Conservation (phyloP, 92 coral and sea anemone species). For the Palythoa caribaeorum region DNA sequence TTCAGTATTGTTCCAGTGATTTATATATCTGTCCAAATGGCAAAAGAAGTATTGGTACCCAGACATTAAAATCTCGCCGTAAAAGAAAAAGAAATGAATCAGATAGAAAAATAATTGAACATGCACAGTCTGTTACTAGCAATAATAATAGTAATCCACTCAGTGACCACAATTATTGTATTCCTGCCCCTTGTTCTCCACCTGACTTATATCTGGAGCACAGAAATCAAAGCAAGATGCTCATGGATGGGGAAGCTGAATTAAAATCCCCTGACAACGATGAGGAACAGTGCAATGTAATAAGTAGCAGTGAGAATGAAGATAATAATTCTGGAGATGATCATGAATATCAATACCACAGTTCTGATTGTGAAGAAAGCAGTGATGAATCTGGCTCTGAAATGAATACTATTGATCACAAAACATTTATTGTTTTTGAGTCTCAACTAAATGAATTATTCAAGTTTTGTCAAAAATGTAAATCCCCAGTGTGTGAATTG, state of each 20-base stretch:
- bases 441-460: conserved; percentile 44
- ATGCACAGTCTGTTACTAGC: conserved; percentile 45
- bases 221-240: conserved; percentile 25
- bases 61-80: conserved; percentile 42
- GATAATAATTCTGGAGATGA: conserved; percentile 23
- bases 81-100: conserved; percentile 50
- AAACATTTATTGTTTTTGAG: conserved; percentile 41
- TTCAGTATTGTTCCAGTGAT: conserved; percentile 46
- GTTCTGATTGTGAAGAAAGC: conserved; percentile 41
- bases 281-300: conserved; percentile 33
- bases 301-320: conserved; percentile 6
- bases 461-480: conserved; percentile 42
- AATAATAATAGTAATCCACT: conserved; percentile 10
- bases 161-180: conserved; percentile 44
- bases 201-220: conserved; percentile 32
- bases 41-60: conserved; percentile 43
- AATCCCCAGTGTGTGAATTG: conserved; percentile 50
- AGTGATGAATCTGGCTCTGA: conserved; percentile 45
- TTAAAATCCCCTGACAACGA: neutral
- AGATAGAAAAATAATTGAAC: conserved; percentile 47
- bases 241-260: conserved; percentile 27
- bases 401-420: conserved; percentile 26
- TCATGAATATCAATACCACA: conserved; percentile 40
- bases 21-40: conserved; percentile 44
- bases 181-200: conserved; percentile 44